Conservation (phyloP, 2,797 vertebrate species). For the Acipenser oxyrinchus region DNA sequence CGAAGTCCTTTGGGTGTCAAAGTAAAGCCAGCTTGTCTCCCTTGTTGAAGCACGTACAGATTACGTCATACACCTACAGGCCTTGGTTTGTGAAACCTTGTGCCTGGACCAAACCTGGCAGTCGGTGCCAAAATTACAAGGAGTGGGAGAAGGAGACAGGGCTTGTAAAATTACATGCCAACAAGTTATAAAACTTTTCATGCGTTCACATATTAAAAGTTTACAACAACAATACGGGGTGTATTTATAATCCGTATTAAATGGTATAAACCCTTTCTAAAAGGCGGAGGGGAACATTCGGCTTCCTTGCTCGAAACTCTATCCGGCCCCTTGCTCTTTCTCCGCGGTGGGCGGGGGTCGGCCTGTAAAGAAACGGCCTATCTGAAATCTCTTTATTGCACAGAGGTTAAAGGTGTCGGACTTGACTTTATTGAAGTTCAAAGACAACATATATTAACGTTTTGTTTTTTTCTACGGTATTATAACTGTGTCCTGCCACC, state of each 20-base stretch:
- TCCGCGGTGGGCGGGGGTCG: slow-evolving; percentile 39
- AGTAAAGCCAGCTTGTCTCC: no score
- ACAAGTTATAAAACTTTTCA: slow-evolving; percentile 73
- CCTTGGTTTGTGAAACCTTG: no score
- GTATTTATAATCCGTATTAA: slow-evolving; percentile 60
- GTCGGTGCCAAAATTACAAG: no score
- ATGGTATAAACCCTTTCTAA: slow-evolving; percentile 31
- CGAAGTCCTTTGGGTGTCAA: no score
- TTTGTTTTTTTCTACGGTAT: slow-evolving; percentile 23
- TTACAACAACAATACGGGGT: slow-evolving; percentile 81
- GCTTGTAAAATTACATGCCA: slow-evolving; percentile 65
- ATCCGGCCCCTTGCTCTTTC: slow-evolving; percentile 42
- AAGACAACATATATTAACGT: slow-evolving; percentile 79
- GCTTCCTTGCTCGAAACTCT: slow-evolving; percentile 52
- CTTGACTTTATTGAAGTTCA: slow-evolving; percentile 96
- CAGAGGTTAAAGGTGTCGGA: slow-evolving; percentile 81
- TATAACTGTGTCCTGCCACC: not conserved
- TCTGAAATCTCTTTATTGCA: slow-evolving; percentile 74
- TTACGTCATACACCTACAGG: no score
- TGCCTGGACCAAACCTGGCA: no score
- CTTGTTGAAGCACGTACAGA: no score
- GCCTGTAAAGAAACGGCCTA: slow-evolving; percentile 44
- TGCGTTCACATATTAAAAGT: slow-evolving; percentile 74
- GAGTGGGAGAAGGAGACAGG: slow-evolving; percentile 14
- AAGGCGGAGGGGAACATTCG: slow-evolving; percentile 57